Evolutionary conservation across 2,888 invertebrate species (phyloP).

Genomic region (Imbricaverruca yamaguchii): DNA sequence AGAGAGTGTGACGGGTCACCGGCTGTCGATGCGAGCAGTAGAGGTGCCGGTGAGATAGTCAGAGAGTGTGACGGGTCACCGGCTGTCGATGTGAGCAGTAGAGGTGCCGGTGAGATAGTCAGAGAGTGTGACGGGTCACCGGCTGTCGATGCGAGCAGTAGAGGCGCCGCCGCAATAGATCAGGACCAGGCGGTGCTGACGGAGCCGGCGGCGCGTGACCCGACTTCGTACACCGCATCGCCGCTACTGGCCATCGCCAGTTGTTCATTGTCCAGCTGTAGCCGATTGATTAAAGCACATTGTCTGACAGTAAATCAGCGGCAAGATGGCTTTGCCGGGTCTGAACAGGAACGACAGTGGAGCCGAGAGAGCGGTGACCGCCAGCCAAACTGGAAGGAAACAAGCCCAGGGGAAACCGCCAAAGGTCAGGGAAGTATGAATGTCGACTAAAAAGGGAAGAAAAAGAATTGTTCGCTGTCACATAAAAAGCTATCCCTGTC

Average conservation of each 20-base stretch:
- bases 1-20: too few relatives aligned
- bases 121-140: too few relatives aligned
- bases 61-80: background rate
- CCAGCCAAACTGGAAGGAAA: too few relatives aligned
- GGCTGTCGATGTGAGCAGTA: background rate
- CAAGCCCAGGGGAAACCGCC: too few relatives aligned
- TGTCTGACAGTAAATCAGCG: background rate
- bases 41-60: background rate
- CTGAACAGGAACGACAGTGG: too few relatives aligned
- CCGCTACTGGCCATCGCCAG: background rate
- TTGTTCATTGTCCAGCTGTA: constrained; percentile 1
- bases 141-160: background rate
- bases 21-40: background rate
- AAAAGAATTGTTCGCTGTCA: too few relatives aligned
- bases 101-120: background rate
- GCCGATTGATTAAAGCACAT: constrained; percentile 1
- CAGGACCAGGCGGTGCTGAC: background rate
- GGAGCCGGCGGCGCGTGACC: background rate
- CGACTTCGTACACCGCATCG: background rate
- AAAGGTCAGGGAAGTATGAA: too few relatives aligned
- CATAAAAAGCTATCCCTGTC: too few relatives aligned
- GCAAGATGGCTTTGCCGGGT: too few relatives aligned
- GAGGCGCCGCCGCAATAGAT: background rate
- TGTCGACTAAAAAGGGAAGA: too few relatives aligned
- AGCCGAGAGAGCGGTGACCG: too few relatives aligned